A percentile compares a stretch with the other conserved stretches of the same genome.
These are phyloP conservation scores for Motacilla alba DNA, from an alignment of 2,113 vertebrate species.

Conservation along the genomic window DNA sequence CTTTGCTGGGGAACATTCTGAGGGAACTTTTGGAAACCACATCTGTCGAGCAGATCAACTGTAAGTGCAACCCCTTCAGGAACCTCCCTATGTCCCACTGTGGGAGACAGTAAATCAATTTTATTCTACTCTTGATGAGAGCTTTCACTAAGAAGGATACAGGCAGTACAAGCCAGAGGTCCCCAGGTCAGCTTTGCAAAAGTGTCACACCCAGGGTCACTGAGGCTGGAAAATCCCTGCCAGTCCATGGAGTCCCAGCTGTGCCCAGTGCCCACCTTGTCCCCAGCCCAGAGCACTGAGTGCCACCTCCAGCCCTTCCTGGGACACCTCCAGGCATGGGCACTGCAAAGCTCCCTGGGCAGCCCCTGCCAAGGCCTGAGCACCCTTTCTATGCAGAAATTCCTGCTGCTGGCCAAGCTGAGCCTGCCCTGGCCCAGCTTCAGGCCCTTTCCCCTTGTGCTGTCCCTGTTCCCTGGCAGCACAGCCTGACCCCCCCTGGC, in stretches of 20 bases:
- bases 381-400: too few relatives aligned
- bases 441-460: too few relatives aligned
- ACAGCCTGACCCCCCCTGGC: too few relatives aligned
- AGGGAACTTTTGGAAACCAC: neutral
- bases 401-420: too few relatives aligned
- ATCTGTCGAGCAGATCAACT: neutral
- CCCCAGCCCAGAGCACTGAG: too few relatives aligned
- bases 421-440: too few relatives aligned
- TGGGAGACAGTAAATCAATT: neutral
- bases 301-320: too few relatives aligned
- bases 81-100: neutral
- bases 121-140: neutral
- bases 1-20: neutral
- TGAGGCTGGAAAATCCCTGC: neutral
- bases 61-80: neutral
- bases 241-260: neutral
- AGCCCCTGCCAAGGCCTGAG: too few relatives aligned
- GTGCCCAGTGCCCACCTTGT: too few relatives aligned
- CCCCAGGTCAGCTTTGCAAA: neutral
- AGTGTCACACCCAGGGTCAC: fast-evolving
- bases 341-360: too few relatives aligned
- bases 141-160: neutral
- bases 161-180: neutral
- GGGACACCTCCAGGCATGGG: too few relatives aligned
- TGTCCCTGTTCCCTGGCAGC: too few relatives aligned